Evolutionary conservation across 2,888 invertebrate species (phyloP).

Genomic region (Agrotis ipsilon): DNA sequence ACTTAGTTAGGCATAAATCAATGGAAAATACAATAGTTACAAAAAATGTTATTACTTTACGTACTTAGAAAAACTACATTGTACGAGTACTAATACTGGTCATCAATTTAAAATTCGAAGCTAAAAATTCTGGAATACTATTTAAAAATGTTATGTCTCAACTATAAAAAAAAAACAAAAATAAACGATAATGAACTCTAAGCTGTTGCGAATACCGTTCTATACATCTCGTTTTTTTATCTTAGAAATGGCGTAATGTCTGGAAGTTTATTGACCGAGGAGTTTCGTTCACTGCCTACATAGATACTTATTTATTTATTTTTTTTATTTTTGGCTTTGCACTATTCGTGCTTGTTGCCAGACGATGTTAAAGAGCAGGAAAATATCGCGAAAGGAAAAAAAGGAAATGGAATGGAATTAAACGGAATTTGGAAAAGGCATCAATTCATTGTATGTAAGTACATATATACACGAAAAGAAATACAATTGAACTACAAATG

Average conservation of each 20-base stretch:
- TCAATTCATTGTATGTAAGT: no score
- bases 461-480: no score
- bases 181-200: slow-evolving; percentile 49
- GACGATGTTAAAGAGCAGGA: no score
- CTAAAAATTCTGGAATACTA: slow-evolving; percentile 19
- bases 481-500: no score
- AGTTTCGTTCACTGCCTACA: slow-evolving; percentile 56
- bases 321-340: no score
- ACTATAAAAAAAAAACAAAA: slow-evolving; percentile 34
- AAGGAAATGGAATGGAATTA: no score
- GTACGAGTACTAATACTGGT: slow-evolving; percentile 8
- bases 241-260: slow-evolving; percentile 54
- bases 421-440: no score
- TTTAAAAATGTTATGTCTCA: slow-evolving; percentile 19
- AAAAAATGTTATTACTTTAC: slow-evolving; percentile 1
- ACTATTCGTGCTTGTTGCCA: no score
- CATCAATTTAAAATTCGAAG: slow-evolving; percentile 24
- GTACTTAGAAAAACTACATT: background rate
- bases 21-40: slow-evolving; percentile 22
- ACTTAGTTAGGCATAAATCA: background rate
- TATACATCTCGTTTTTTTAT: slow-evolving; percentile 50
- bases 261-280: slow-evolving; percentile 57
- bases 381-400: no score
- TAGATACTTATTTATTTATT: no score
- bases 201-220: slow-evolving; percentile 56